Evolutionary conservation across 2,113 vertebrate genomes (phyloP).

Genomic region (Coptodon bakossiorum): DNA sequence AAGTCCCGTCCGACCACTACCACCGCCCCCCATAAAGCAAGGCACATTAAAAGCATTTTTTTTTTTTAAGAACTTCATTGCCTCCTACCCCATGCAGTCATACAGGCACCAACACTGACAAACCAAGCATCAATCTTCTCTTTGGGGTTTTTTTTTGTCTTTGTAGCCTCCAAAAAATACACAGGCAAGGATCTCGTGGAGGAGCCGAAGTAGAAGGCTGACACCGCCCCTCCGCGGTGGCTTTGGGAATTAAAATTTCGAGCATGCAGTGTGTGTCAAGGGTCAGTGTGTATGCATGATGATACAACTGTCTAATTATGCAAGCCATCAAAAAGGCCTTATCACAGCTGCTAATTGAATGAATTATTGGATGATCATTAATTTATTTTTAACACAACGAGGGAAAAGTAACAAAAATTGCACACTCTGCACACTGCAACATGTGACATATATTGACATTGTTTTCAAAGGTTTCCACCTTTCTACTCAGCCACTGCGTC

Average conservation of each 20-base stretch:
- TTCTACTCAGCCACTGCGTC: not conserved
- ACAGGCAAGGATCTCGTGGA: constrained; percentile 10
- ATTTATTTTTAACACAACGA: not conserved
- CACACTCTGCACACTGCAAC: not conserved
- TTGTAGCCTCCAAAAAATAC: constrained; percentile 38
- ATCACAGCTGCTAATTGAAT: not conserved
- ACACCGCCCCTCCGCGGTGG: constrained; percentile 63
- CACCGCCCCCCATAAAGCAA: not conserved
- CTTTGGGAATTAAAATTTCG: not conserved
- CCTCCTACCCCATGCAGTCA: constrained; percentile 68
- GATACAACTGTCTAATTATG: not conserved
- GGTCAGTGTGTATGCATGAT: not conserved
- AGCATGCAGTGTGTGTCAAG: not conserved
- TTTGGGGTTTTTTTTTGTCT: not conserved
- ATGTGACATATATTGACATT: not conserved
- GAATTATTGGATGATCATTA: not conserved
- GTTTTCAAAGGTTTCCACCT: not conserved
- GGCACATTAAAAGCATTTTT: constrained; percentile 68
- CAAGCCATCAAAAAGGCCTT: not conserved
- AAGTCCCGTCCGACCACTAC: not conserved
- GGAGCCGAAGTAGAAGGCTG: constrained; percentile 21
- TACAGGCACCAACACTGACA: constrained; percentile 71
- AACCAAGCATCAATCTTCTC: constrained; percentile 72
- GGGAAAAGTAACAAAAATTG: not conserved
- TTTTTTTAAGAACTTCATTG: constrained; percentile 71